A percentile compares a stretch with the other conserved stretches of the same genome.
Evolutionary conservation across 2,113 vertebrate genomes (phyloP).

Genomic region (Dromiciops gliroides): DNA sequence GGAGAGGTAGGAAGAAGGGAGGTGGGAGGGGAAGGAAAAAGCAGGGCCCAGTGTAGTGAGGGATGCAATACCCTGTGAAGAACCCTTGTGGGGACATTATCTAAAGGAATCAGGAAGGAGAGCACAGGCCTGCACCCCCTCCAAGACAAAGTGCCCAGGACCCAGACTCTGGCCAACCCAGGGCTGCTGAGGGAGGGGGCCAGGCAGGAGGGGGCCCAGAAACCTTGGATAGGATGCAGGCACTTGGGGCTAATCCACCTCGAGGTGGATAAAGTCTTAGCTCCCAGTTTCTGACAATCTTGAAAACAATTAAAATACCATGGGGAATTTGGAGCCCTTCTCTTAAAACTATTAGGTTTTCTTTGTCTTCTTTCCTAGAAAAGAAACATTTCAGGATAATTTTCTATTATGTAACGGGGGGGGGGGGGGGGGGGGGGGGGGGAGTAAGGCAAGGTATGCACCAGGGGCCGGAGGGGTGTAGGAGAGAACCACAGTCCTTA

Average conservation of each 20-base stretch:
- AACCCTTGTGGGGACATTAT: too few species aligned
- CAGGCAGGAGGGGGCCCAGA: not conserved
- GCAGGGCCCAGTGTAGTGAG: not conserved
- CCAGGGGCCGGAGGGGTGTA: not conserved
- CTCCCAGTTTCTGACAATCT: constrained; percentile 47
- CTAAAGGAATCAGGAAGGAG: too few species aligned
- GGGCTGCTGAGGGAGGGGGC: not conserved
- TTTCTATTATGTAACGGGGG: constrained; percentile 39
- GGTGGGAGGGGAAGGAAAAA: too few species aligned
- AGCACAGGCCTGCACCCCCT: too few species aligned
- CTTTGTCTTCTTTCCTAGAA: constrained; percentile 53
- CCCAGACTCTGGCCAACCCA: not conserved
- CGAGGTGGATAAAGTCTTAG: not conserved
- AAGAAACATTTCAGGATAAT: constrained; percentile 1
- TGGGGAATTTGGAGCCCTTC: not conserved
- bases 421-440: too few species aligned
- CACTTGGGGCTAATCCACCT: not conserved
- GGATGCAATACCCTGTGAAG: too few species aligned
- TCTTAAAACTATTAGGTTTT: constrained; percentile 13
- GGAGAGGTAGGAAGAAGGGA: not conserved
- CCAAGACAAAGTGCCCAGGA: not conserved
- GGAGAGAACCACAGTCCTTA: not conserved
- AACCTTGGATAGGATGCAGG: not conserved
- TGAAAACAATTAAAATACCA: constrained; percentile 54
- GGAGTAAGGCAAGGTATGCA: not conserved